Percentiles rank a stretch among this genome's conserved stretches.
Evolutionary conservation across 2,888 invertebrate genomes (phyloP).

Genomic region (Craniophora ligustri): DNA sequence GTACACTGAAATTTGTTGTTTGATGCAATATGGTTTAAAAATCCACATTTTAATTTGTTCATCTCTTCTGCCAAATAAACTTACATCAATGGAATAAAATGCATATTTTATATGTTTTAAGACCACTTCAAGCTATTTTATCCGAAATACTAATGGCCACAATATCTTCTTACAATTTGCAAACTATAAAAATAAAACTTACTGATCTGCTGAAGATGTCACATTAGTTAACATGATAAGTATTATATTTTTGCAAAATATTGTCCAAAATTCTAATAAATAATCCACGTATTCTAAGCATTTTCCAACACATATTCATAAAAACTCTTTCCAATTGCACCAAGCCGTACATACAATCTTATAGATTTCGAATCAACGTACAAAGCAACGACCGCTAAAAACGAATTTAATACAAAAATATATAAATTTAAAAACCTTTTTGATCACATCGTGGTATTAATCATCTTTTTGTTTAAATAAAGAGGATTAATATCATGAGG

Average conservation of each 20-base stretch:
- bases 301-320: slow-evolving; percentile 46
- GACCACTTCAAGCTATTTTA: slow-evolving; percentile 51
- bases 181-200: slow-evolving; percentile 47
- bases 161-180: slow-evolving; percentile 58
- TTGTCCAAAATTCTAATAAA: slow-evolving; percentile 52
- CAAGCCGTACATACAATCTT: slow-evolving; percentile 66
- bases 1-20: slow-evolving; percentile 56
- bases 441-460: slow-evolving; percentile 26
- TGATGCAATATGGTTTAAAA: slow-evolving; percentile 37
- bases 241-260: slow-evolving; percentile 40
- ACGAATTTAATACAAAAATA: slow-evolving; percentile 51
- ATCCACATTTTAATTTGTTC: slow-evolving; percentile 50
- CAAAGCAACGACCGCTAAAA: slow-evolving; percentile 50
- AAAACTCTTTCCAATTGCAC: slow-evolving; percentile 64
- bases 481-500: slow-evolving; percentile 26
- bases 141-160: slow-evolving; percentile 77
- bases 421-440: slow-evolving; percentile 22
- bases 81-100: slow-evolving; percentile 49
- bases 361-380: slow-evolving; percentile 63
- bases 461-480: slow-evolving; percentile 17
- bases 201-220: slow-evolving; percentile 46
- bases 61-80: slow-evolving; percentile 70
- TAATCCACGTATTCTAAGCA: slow-evolving; percentile 46
- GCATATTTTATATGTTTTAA: slow-evolving; percentile 48
- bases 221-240: slow-evolving; percentile 41